Percentiles rank a stretch among this genome's conserved stretches.
phyloP scores from a whole-genome alignment of 2,888 invertebrate genomes.

The Strigamia transsilvanica region DNA sequence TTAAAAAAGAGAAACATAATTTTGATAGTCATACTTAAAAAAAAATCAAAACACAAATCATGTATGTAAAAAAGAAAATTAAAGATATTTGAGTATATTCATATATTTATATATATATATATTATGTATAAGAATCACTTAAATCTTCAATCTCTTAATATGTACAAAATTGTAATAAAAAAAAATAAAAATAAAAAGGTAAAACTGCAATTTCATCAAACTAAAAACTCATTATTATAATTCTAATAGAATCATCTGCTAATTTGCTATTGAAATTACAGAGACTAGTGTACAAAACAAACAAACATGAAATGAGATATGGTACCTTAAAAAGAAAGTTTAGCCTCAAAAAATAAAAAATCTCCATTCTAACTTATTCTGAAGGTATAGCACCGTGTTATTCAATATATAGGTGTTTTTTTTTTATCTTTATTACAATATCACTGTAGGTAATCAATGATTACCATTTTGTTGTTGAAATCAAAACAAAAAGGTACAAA shows the following conservation, averaged over 20 bases:
- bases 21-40: background rate
- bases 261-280: background rate
- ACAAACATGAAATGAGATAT: background rate
- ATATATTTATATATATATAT: slow-evolving; percentile 5
- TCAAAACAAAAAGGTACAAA: background rate
- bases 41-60: background rate
- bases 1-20: background rate
- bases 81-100: slow-evolving; percentile 16
- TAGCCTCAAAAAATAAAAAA: background rate
- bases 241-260: background rate
- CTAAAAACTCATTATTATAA: background rate
- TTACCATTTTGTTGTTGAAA: background rate
- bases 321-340: background rate
- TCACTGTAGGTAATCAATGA: slow-evolving; percentile 5
- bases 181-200: background rate
- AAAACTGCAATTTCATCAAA: background rate
- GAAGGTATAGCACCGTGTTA: slow-evolving; percentile 18
- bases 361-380: background rate
- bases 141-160: slow-evolving; percentile 4
- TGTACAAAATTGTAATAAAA: slow-evolving; percentile 13
- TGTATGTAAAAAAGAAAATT: background rate
- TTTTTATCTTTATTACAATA: slow-evolving; percentile 3
- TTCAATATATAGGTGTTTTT: slow-evolving; percentile 1
- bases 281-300: background rate
- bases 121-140: slow-evolving; percentile 3